Conservation (phyloP, 2,797 vertebrate species). For the Aeoliscus strigatus region DNA sequence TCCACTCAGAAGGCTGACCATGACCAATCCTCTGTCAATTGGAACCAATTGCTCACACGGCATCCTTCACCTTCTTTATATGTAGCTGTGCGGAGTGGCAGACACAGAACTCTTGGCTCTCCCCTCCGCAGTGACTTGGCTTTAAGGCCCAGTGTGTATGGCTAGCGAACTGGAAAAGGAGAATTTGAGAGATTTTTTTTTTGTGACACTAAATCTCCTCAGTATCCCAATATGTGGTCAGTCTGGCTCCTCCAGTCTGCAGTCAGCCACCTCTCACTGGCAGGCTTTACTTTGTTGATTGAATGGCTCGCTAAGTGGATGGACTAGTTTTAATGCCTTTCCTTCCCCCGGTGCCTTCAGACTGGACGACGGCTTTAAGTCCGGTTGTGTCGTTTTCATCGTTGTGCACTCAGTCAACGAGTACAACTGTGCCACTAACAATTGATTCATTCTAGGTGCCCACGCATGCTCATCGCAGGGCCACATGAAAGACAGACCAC, state of each 20-base stretch:
- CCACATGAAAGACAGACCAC: too few species aligned
- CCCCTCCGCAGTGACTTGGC: slow-evolving; percentile 65
- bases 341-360: slow-evolving; percentile 30
- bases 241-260: slow-evolving; percentile 66
- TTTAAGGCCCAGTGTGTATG: slow-evolving; percentile 68
- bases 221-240: slow-evolving; percentile 60
- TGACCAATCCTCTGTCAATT: slow-evolving; percentile 78
- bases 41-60: slow-evolving; percentile 76
- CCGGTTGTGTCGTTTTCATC: too few species aligned
- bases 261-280: slow-evolving; percentile 57
- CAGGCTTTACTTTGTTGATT: slow-evolving; percentile 58
- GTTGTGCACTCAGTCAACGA: too few species aligned
- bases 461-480: too few species aligned
- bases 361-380: too few species aligned
- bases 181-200: slow-evolving; percentile 59
- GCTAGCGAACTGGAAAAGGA: slow-evolving; percentile 69
- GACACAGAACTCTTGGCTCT: slow-evolving; percentile 66
- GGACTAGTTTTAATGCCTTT: slow-evolving; percentile 47
- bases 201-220: slow-evolving; percentile 55
- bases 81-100: slow-evolving; percentile 63
- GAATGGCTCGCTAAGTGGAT: slow-evolving; percentile 46
- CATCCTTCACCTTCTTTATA: slow-evolving; percentile 73
- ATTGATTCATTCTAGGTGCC: too few species aligned
- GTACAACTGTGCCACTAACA: too few species aligned
- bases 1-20: slow-evolving; percentile 72